phyloP scores from a whole-genome alignment of 2,888 invertebrate species.

The Taphrorychus bicolor region DNA sequence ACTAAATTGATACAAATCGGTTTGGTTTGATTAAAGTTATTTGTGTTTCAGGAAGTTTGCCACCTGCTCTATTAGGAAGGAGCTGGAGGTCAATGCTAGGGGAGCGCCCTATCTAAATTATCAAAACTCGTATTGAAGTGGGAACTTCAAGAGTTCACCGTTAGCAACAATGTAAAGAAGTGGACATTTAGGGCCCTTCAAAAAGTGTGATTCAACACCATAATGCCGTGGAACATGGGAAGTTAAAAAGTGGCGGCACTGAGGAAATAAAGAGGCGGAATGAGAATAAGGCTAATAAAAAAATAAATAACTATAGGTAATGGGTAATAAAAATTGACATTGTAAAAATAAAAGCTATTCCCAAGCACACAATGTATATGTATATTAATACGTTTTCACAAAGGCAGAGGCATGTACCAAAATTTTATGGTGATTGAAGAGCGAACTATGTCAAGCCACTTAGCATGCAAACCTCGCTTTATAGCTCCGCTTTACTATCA shows the following conservation, averaged over 20 bases:
- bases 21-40: slow-evolving; percentile 19
- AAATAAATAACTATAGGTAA: slow-evolving; percentile 33
- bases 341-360: slow-evolving; percentile 46
- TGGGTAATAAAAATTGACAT: slow-evolving; percentile 43
- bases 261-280: slow-evolving; percentile 26
- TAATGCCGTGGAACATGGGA: not conserved
- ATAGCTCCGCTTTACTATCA: slow-evolving; percentile 56
- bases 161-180: not conserved
- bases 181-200: not conserved
- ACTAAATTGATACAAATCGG: slow-evolving; percentile 36
- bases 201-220: not conserved
- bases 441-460: slow-evolving; percentile 57
- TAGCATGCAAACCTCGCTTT: slow-evolving; percentile 56
- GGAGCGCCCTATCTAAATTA: no score
- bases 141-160: no score
- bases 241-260: not conserved
- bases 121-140: no score
- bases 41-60: not conserved
- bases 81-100: no score
- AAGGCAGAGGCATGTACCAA: slow-evolving; percentile 49
- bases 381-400: slow-evolving; percentile 55
- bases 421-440: slow-evolving; percentile 59
- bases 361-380: slow-evolving; percentile 48
- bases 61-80: not conserved
- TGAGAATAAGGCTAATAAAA: slow-evolving; percentile 28